Base-by-base conservation (phyloP, 2,113 vertebrate genomes). In the Nibea albiflora region DNA sequence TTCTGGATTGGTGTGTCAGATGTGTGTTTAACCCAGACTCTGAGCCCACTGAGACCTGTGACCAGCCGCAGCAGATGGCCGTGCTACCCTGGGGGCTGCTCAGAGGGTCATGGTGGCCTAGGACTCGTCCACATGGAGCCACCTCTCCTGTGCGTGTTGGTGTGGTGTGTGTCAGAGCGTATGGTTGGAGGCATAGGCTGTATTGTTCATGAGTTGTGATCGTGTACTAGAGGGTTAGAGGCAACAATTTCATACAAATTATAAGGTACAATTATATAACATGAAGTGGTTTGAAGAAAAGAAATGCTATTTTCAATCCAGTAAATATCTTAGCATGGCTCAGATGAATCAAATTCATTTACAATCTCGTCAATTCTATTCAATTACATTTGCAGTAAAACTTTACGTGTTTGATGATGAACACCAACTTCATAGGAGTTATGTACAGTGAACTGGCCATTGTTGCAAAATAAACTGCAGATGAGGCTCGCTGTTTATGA, bases 41-140 rank as follows among this genome's bases (percentile, higher is more conserved):
- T 42, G 72, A 73, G 49, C 74, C 90, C 69, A 22, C 24, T 16
- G 89, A 92, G 90, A 87, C 83, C 89, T 44, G 31, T 82, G 76
- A 92, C 90, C 88, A 79, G 83, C 81, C 44, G 19, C 84, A 87
- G 79, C 93, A 94, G 93, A 94, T 95, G 93, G 91, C 79, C 71
- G 15, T 19, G 65, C 60, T 49, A 50, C 61, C 86, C 73, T 17
- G 11, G 76, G 73, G 85, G 81, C 79, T 64, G 84, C 82, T 89
- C 65, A 68, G 26, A 85, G 87, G 81, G 90, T 86, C 75, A 86
- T 11, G 22, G 73, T 64, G 73, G 83, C 71, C 69, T 62, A 3
- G 15, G 66, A 80, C 78, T 76, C n/a, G 2, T 77, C 53, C 80
- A 80, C 81, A 77, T 73, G 49, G 66, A 85, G 82, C 75, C 20